A percentile compares a stretch with the other conserved stretches of the same genome.
Conservation (phyloP, 2,113 vertebrate genomes). For the Alexandromys fortis region DNA sequence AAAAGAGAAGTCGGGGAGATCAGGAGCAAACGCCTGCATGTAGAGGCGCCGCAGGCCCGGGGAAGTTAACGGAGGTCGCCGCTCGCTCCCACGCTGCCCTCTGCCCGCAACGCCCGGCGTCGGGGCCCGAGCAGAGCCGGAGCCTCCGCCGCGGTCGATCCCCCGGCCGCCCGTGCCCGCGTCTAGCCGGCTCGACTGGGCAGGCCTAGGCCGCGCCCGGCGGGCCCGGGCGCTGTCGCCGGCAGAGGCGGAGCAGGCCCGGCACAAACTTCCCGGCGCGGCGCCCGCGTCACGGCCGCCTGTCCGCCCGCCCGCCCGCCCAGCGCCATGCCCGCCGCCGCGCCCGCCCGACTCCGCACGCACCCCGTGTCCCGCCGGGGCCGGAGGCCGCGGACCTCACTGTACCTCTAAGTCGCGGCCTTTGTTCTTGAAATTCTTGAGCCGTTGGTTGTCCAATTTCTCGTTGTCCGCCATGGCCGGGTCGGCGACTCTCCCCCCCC, state of each 20-base stretch:
- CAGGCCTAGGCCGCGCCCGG: constrained; percentile 76
- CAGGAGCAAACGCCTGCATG: constrained; percentile 44
- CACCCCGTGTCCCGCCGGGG: constrained; percentile 50
- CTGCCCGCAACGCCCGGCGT: not conserved
- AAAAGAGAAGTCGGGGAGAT: constrained; percentile 53
- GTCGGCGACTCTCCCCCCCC: constrained; percentile 71
- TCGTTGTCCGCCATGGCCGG: constrained; percentile 96
- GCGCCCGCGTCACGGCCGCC: constrained; percentile 89
- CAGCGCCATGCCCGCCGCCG: constrained; percentile 77
- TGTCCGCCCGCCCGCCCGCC: constrained; percentile 34
- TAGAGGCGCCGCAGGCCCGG: constrained; percentile 41
- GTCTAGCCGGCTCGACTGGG: constrained; percentile 41
- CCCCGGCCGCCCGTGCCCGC: constrained; percentile 19
- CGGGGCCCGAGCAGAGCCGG: not conserved
- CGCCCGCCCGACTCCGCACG: constrained; percentile 65
- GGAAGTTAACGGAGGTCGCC: constrained; percentile 64
- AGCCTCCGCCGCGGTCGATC: not conserved
- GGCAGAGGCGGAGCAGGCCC: constrained; percentile 63
- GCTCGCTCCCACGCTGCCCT: not conserved
- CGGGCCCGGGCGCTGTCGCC: constrained; percentile 22
- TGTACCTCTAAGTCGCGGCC: constrained; percentile 97
- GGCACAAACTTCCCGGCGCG: constrained; percentile 77
- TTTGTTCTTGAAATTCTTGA: constrained; percentile 99
- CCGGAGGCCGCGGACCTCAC: not conserved
- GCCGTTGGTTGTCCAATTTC: constrained; percentile 97